These are phyloP conservation scores for Venustoraphidia nigricollis DNA, from an alignment of 2,888 invertebrate species.

Conservation along the genomic window DNA sequence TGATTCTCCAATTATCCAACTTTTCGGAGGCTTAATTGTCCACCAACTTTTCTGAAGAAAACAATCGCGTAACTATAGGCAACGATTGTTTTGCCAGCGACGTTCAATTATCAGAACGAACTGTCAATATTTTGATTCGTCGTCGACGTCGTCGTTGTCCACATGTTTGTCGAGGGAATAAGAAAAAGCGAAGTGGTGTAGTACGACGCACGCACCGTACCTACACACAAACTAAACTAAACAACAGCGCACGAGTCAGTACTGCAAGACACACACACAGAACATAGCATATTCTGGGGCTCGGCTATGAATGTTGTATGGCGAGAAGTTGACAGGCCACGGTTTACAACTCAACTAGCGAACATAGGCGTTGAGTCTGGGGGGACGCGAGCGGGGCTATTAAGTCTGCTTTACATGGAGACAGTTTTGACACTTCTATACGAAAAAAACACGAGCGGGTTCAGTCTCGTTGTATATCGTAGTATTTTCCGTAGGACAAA, in stretches of 20 bases:
- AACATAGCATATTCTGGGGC: constrained; percentile 2
- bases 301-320: no score
- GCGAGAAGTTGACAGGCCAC: constrained; percentile 26
- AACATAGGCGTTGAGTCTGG: constrained; percentile 19
- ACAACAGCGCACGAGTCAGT: constrained; percentile 16
- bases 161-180: background rate
- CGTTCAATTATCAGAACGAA: no score
- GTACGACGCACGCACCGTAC: constrained; percentile 14
- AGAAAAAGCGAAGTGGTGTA: constrained; percentile 10
- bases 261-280: constrained; percentile 23
- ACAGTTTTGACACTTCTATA: no score
- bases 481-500: no score
- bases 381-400: constrained; percentile 20
- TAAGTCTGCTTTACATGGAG: no score
- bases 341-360: constrained; percentile 33
- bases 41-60: no score
- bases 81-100: no score
- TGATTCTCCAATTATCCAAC: no score
- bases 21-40: no score
- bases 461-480: no score
- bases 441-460: no score
- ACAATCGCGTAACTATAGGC: no score
- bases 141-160: background rate
- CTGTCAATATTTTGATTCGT: background rate
- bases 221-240: constrained; percentile 17